A percentile compares a stretch with the other conserved stretches of the same genome.
These are phyloP conservation scores for Ciconia nigra DNA, from an alignment of 2,797 vertebrate species.

Conservation along the genomic window DNA sequence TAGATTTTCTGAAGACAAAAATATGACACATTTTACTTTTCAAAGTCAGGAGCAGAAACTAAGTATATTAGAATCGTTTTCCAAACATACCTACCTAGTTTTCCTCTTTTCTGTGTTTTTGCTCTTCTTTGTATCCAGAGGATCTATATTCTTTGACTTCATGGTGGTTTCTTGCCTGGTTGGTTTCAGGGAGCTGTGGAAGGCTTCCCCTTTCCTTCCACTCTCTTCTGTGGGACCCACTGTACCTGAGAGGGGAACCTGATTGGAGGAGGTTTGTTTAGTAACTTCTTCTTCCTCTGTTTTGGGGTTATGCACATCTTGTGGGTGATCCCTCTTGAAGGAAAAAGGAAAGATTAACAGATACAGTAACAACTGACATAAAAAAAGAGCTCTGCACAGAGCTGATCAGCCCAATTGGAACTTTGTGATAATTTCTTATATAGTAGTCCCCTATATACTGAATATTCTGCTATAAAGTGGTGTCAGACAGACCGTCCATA, in stretches of 20 bases:
- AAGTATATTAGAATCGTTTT: not conserved
- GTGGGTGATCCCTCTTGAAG: constrained; percentile 11
- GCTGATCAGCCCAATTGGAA: not conserved
- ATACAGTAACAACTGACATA: not conserved
- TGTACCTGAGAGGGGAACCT: constrained; percentile 21
- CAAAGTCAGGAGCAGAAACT: not conserved
- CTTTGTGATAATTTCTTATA: not conserved
- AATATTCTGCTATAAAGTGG: not conserved
- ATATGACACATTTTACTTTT: not conserved
- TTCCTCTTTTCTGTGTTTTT: not conserved
- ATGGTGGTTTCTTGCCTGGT: not conserved
- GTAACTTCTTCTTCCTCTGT: not conserved
- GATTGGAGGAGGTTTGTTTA: constrained; percentile 1
- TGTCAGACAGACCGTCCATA: not conserved
- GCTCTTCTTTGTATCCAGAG: not conserved
- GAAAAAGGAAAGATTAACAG: not conserved
- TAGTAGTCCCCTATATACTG: not conserved
- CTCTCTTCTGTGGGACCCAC: not conserved
- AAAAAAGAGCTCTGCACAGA: not conserved
- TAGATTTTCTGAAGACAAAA: not conserved
- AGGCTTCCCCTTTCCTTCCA: not conserved
- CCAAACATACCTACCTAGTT: not conserved
- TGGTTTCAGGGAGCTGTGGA: not conserved
- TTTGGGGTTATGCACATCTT: not conserved
- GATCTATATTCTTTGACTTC: not conserved